Conservation (phyloP, 2,113 vertebrate genomes). For the Madoqua kirkii region DNA sequence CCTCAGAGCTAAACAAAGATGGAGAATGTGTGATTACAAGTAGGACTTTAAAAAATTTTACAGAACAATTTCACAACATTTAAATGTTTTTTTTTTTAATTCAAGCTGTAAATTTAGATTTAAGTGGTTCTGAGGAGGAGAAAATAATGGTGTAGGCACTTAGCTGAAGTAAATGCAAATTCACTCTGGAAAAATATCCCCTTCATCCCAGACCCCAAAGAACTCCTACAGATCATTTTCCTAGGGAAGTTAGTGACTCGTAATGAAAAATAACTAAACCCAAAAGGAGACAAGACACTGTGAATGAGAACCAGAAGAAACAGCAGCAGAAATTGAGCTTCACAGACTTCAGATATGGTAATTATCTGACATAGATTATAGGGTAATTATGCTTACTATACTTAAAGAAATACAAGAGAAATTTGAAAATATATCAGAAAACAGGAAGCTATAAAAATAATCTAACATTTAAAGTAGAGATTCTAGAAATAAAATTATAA, state of each 20-base stretch:
- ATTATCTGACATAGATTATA: not conserved
- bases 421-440: not conserved
- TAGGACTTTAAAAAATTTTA: not conserved
- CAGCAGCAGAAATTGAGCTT: not conserved
- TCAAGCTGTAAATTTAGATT: not conserved
- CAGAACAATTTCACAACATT: not conserved
- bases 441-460: not conserved
- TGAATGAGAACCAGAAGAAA: constrained; percentile 5
- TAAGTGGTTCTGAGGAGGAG: not conserved
- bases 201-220: not conserved
- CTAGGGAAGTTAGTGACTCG: not conserved
- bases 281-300: not conserved
- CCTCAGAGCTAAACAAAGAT: not conserved
- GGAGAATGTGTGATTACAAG: not conserved
- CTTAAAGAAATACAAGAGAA: not conserved
- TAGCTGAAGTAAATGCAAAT: not conserved
- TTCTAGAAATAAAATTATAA: not conserved
- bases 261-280: not conserved
- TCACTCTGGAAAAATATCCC: not conserved
- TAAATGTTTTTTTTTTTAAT: not conserved
- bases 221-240: not conserved
- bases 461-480: not conserved
- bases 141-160: not conserved
- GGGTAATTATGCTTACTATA: not conserved
- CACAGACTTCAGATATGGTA: not conserved